phyloP scores from a whole-genome alignment of 1,140 invertebrate species.

The Drosophila teissieri region DNA sequence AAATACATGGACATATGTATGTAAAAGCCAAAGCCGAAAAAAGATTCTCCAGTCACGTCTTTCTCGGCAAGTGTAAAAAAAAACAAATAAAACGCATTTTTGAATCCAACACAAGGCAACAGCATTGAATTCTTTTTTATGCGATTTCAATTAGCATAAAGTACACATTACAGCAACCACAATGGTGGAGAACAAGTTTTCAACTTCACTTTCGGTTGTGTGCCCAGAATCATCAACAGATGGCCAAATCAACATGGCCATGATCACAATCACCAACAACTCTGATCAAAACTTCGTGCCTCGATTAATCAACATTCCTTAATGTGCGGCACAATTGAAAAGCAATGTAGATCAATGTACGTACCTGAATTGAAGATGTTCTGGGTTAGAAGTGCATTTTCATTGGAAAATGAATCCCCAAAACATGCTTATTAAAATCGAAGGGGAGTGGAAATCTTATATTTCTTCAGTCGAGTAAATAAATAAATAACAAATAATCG shows the following conservation, averaged over 20 bases:
- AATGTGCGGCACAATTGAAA: not conserved
- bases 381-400: no score
- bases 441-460: no score
- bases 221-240: constrained; percentile 34
- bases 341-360: no score
- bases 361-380: no score
- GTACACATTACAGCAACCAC: constrained; percentile 25
- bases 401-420: no score
- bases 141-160: constrained; percentile 44
- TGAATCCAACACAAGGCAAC: constrained; percentile 40
- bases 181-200: constrained; percentile 33
- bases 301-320: not conserved
- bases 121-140: constrained; percentile 43
- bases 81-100: constrained; percentile 30
- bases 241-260: not conserved
- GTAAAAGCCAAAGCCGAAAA: constrained; percentile 9
- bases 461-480: no score
- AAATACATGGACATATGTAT: not conserved
- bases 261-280: not conserved
- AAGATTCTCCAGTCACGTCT: constrained; percentile 46
- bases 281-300: not conserved
- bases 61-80: not conserved
- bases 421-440: no score
- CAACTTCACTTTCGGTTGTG: constrained; percentile 42
- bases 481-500: no score